Conservation (phyloP, 2,888 invertebrate genomes). For the Vandiemenella viatica region DNA sequence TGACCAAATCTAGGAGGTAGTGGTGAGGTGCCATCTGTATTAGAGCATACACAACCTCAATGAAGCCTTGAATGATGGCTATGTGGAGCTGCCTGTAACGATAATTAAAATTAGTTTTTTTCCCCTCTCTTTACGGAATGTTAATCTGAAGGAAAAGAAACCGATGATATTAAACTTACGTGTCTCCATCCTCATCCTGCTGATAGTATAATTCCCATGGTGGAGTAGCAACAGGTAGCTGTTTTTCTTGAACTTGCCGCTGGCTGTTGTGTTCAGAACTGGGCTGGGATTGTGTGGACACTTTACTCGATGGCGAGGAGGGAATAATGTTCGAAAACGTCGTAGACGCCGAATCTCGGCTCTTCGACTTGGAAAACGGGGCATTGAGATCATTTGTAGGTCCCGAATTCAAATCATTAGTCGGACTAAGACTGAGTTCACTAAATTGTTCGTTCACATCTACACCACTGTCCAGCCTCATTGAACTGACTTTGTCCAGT, state of each 20-base stretch:
- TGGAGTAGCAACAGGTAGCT: background rate
- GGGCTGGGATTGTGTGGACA: background rate
- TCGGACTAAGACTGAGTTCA: slow-evolving; percentile 33
- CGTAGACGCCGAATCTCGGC: background rate
- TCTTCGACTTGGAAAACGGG: slow-evolving; percentile 6
- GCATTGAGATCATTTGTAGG: slow-evolving; percentile 17
- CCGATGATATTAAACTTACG: slow-evolving; percentile 66
- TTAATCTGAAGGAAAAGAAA: background rate
- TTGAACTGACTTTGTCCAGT: slow-evolving; percentile 24
- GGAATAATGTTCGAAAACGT: slow-evolving; percentile 4
- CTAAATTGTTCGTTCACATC: slow-evolving; percentile 46
- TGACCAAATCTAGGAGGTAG: slow-evolving; percentile 59
- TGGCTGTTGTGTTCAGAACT: background rate
- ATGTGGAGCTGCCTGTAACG: slow-evolving; percentile 63
- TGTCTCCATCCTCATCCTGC: slow-evolving; percentile 74
- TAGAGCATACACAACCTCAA: slow-evolving; percentile 55
- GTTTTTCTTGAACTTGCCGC: no score
- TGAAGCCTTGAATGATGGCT: slow-evolving; percentile 61
- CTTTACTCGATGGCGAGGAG: slow-evolving; percentile 5
- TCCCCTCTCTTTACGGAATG: background rate
- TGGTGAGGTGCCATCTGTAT: slow-evolving; percentile 65
- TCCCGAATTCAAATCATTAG: slow-evolving; percentile 8
- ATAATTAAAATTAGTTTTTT: slow-evolving; percentile 2
- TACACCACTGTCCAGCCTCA: slow-evolving; percentile 52
- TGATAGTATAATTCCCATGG: slow-evolving; percentile 50